Conservation (phyloP, 2,113 vertebrate species). For the Xyliphius kryptos region DNA sequence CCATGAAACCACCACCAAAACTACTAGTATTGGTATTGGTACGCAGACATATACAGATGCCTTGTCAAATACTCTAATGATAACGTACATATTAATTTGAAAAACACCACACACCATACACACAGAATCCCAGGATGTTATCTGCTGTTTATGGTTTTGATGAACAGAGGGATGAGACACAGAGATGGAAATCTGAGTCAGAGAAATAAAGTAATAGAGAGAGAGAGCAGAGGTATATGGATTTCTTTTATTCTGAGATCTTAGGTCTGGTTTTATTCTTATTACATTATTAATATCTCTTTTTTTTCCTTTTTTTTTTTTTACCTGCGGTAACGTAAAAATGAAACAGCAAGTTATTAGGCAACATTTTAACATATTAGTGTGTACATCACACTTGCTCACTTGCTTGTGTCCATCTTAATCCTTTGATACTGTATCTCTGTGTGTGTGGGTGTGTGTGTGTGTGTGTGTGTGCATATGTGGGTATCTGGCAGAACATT, state of each 20-base stretch:
- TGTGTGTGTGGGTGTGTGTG: slow-evolving; percentile 4
- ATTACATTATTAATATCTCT: no score
- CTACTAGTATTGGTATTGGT: no score
- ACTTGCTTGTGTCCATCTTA: background rate
- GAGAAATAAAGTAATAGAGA: background rate
- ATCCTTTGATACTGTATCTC: background rate
- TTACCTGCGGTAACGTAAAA: no score
- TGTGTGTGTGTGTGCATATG: background rate
- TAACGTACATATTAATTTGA: no score
- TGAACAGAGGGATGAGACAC: background rate
- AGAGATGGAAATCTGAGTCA: slow-evolving; percentile 7
- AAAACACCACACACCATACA: slow-evolving; percentile 19
- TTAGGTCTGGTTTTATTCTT: no score
- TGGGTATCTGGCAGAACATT: background rate
- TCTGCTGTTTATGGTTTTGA: slow-evolving; percentile 12
- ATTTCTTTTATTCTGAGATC: no score
- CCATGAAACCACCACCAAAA: no score
- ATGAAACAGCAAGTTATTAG: no score
- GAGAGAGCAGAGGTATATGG: no score
- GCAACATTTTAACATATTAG: no score
- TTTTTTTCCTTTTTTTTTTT: no score
- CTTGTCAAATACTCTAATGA: no score
- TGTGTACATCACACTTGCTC: background rate
- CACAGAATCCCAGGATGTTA: slow-evolving; percentile 2
- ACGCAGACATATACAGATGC: background rate